Conservation (phyloP, 1,140 invertebrate species). For the Drosophila nebulosa region DNA sequence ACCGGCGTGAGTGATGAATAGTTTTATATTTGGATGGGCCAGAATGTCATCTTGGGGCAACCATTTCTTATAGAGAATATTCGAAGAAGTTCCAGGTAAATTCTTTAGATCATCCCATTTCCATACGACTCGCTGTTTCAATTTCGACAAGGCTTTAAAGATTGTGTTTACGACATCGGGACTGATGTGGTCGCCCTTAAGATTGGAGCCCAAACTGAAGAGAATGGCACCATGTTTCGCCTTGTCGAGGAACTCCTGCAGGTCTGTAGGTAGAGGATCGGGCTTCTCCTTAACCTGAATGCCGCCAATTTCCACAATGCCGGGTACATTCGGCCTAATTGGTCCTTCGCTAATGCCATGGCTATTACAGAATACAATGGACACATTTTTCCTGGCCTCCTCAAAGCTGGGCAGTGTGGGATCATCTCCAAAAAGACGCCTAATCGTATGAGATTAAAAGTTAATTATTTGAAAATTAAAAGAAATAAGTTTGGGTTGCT, state of each 20-base stretch:
- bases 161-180: conserved; percentile 76
- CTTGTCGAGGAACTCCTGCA: conserved; percentile 82
- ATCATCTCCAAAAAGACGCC: conserved; percentile 41
- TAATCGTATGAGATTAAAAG: background rate
- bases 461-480: background rate
- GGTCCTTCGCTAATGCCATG: conserved; percentile 70
- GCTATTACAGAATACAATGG: conserved; percentile 62
- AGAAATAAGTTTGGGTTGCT: background rate
- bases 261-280: conserved; percentile 80
- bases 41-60: conserved; percentile 87
- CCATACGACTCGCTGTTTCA: conserved; percentile 84
- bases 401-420: conserved; percentile 34
- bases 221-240: conserved; percentile 83
- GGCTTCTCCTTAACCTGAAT: conserved; percentile 80
- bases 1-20: conserved; percentile 89
- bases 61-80: conserved; percentile 86
- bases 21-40: conserved; percentile 86
- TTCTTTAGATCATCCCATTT: conserved; percentile 83
- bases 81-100: conserved; percentile 83
- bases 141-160: conserved; percentile 81
- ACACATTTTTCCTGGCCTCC: conserved; percentile 60
- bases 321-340: conserved; percentile 76
- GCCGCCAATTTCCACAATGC: conserved; percentile 81
- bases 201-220: conserved; percentile 84
- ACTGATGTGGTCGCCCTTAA: conserved; percentile 80